Base-by-base conservation (phyloP, 2,113 vertebrate species). In the Turdus rufiventris region DNA sequence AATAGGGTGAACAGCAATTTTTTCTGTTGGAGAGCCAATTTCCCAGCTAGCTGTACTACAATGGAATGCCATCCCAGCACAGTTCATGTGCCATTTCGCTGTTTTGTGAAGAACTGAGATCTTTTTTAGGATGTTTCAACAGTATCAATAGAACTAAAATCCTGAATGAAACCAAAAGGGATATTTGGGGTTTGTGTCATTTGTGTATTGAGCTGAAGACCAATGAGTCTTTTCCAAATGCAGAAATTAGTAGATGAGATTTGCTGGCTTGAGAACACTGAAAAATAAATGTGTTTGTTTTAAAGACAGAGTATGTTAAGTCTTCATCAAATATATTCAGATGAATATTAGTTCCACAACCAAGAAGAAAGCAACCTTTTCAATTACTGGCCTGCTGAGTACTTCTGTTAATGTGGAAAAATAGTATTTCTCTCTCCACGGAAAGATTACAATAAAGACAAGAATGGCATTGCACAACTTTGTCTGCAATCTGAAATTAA, bases 401-500 rank as follows among this genome's bases (percentile, higher is more conserved):
- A 60, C 67, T 90, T 80, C 16, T 63, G 47, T 60, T 84, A 88
- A 74, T 43, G 60, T 94, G 85, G 88, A 94, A 91, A 88, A 74
- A 51, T 20, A 85, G 54, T 66, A 76, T 74, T 95, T 93, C 90
- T 94, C 74, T 83, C 63, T 88, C 51, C 68, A 86, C 24, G 56
- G 75, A 94, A 94, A 94, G 83, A 94, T 92, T 80, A 92, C 65
- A 93, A 61, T 85, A 93, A 85, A 96, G 95, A 94, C 92, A 93
- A 90, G 92, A 92, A 88, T 14, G 16, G 76, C 65, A 93, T 96
- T 96, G 96, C 94, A 93, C 91, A 96, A 96, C 85, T 23, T 71
- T 40, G 95, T 96, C 92, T 96, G 94, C 94, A 95, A 96, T 96
- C 95, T 96, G 88, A 94, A 96, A 96, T 94, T 76, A 96, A 91